A percentile compares a stretch with the other conserved stretches of the same genome.
phyloP scores from a whole-genome alignment of 2,888 invertebrate species.

The Polyommatus iphigenia region DNA sequence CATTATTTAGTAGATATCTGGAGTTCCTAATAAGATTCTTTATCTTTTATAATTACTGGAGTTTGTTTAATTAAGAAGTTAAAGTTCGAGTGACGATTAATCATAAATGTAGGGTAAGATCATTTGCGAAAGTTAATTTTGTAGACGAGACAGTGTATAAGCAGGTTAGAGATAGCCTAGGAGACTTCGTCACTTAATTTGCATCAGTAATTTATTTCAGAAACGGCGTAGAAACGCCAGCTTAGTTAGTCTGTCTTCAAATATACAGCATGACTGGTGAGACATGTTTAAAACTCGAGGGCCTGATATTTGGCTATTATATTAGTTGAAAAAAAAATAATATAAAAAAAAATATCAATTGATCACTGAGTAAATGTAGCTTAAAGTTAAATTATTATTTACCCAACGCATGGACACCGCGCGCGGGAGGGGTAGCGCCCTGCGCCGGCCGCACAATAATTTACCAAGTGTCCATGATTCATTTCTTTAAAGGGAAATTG shows the following conservation, averaged over 20 bases:
- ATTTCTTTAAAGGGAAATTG: too few species aligned
- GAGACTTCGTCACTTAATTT: conserved; percentile 20
- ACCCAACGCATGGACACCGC: too few species aligned
- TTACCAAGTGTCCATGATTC: too few species aligned
- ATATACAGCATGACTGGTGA: background rate
- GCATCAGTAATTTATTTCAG: conserved; percentile 26
- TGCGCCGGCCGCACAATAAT: too few species aligned
- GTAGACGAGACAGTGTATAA: conserved; percentile 21
- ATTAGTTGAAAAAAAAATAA: too few species aligned
- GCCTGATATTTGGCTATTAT: too few species aligned
- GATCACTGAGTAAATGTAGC: too few species aligned
- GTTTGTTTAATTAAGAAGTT: background rate
- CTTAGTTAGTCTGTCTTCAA: background rate
- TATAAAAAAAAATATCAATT: too few species aligned
- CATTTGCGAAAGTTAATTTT: conserved; percentile 18
- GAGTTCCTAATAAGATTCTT: background rate
- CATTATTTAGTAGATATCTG: background rate
- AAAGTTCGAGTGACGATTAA: background rate
- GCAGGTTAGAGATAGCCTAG: background rate
- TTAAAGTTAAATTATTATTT: too few species aligned
- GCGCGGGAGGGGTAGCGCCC: too few species aligned
- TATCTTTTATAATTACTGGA: background rate
- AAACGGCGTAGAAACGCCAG: background rate
- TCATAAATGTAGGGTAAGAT: conserved; percentile 23
- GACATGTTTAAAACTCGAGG: too few species aligned